phyloP scores from a whole-genome alignment of 2,797 vertebrate species.

The Choloepus didactylus region DNA sequence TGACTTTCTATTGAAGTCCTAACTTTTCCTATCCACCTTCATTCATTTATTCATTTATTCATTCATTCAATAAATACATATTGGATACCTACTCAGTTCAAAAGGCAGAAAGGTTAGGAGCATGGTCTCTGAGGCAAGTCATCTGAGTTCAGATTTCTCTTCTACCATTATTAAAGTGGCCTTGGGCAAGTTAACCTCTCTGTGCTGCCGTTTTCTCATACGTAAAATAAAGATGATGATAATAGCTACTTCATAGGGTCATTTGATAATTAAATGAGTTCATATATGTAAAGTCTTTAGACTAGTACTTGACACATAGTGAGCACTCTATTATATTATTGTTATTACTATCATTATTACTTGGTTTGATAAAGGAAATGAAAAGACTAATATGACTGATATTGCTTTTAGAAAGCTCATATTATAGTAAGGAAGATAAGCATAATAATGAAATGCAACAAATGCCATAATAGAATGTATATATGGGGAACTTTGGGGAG shows the following conservation, averaged over 20 bases:
- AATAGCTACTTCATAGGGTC: background rate
- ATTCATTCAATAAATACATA: background rate
- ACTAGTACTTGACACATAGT: background rate
- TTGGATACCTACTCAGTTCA: background rate
- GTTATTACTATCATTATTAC: background rate
- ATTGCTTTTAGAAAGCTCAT: background rate
- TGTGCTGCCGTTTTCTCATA: background rate
- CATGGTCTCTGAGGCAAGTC: slow-evolving; percentile 3
- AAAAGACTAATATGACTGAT: background rate
- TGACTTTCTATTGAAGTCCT: background rate
- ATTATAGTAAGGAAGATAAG: background rate
- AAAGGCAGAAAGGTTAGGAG: background rate
- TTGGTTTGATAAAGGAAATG: background rate
- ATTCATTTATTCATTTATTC: background rate
- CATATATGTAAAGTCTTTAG: background rate
- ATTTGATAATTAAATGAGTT: background rate
- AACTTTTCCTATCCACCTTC: background rate
- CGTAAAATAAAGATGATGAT: background rate
- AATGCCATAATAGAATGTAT: background rate
- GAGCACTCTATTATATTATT: background rate
- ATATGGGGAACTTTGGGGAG: background rate
- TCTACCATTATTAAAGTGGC: background rate
- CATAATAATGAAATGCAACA: background rate
- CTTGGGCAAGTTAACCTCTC: background rate
- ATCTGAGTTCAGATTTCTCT: background rate